Evolutionary conservation across 2,888 invertebrate genomes (phyloP).

Genomic region (Yponomeuta plumbellus): DNA sequence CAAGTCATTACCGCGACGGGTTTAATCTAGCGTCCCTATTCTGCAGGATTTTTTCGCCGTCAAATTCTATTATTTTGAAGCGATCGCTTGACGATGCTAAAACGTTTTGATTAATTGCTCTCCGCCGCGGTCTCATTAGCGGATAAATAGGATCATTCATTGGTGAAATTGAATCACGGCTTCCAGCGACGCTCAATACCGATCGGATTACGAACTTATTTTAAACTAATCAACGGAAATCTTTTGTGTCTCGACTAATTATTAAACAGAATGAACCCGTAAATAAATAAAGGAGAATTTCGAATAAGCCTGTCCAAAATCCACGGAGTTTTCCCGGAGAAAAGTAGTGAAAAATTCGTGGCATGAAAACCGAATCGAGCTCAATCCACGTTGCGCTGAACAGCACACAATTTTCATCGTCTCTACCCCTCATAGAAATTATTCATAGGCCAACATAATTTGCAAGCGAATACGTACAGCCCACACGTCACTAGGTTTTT

Average conservation of each 20-base stretch:
- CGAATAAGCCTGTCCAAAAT: not conserved
- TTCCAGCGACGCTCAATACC: conserved; percentile 51
- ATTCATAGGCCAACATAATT: conserved; percentile 63
- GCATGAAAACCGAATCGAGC: conserved; percentile 13
- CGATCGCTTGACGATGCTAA: conserved; percentile 62
- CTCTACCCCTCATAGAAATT: conserved; percentile 24
- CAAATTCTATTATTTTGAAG: conserved; percentile 59
- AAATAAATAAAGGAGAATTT: not conserved
- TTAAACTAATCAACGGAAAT: conserved; percentile 41
- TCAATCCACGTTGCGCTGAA: not conserved
- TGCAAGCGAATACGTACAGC: conserved; percentile 37
- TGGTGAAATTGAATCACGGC: conserved; percentile 71
- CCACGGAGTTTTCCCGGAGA: not conserved
- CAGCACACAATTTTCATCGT: not conserved
- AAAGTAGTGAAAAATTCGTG: not conserved
- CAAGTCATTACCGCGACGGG: conserved; percentile 73
- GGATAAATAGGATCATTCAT: conserved; percentile 66
- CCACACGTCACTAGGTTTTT: not conserved
- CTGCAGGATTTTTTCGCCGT: conserved; percentile 46
- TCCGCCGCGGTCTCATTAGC: conserved; percentile 64
- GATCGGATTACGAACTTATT: conserved; percentile 68
- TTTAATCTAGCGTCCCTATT: conserved; percentile 65
- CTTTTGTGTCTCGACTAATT: conserved; percentile 5
- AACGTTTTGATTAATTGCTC: conserved; percentile 75
- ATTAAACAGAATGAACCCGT: conserved; percentile 3